Conservation (phyloP, 2,888 invertebrate species). For the Rapana venosa region DNA sequence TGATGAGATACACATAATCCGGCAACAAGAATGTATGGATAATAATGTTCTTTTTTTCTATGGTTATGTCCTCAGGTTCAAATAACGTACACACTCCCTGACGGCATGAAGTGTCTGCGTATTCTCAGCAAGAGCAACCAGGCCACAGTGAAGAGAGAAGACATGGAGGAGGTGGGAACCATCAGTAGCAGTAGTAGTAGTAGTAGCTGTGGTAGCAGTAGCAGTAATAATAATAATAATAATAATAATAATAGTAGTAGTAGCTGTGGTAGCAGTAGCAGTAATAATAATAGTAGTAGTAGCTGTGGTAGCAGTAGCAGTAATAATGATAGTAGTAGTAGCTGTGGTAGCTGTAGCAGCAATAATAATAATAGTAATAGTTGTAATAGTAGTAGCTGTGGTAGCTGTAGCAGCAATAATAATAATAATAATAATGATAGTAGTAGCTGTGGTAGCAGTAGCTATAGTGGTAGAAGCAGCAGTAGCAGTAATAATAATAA, state of each 20-base stretch:
- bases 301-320: not conserved
- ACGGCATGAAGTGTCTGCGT: constrained; percentile 67
- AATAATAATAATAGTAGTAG: not conserved
- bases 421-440: not conserved
- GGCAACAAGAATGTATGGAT: not conserved
- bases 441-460: not conserved
- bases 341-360: not conserved
- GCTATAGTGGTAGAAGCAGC: not conserved
- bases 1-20: too few relatives aligned
- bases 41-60: not conserved
- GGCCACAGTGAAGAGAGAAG: constrained; percentile 59
- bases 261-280: not conserved
- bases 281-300: not conserved
- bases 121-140: constrained; percentile 62
- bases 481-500: not conserved
- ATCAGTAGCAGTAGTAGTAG: not conserved
- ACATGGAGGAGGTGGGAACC: constrained; percentile 68
- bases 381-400: not conserved
- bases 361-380: not conserved
- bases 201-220: not conserved
- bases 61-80: constrained; percentile 60
- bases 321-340: not conserved
- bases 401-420: not conserved
- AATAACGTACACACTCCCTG: constrained; percentile 64
- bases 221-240: not conserved